Evolutionary conservation across 2,797 vertebrate species (phyloP), one percentile per base, ranked within the genome.

Genomic region (Anguilla anguilla): DNA sequence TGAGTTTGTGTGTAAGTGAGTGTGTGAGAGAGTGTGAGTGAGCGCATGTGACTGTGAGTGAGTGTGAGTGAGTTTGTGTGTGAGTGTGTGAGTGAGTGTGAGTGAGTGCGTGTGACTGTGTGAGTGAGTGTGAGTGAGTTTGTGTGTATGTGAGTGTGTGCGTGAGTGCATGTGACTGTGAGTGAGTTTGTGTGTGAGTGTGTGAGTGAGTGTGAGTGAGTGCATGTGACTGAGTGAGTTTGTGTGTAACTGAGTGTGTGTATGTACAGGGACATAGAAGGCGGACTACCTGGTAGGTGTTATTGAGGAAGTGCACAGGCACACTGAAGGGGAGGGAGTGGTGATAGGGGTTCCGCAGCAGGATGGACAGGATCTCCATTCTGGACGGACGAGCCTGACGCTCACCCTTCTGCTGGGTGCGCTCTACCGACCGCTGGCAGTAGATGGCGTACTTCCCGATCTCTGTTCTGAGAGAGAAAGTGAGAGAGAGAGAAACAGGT

Each of bases 401-500:
- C 89, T 98, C 97, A 1, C 98, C 98, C 0, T 97, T 98, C 94
- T 97, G 97, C 92, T 98, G 98, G 0, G 97, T 98, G 53, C 98
- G 96, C 92, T 99, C 97, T 90, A 99, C 94, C 0, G 98, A 99
- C 67, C 99, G 96, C 93, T 99, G 98, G 93, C 99, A 99, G 90
- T 99, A 99, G 92, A 99, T 97, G 86, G 98, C 97, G 0, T 99
- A 99, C 93, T 99, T 99, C 87, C 98, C 99, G 93, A 98, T 97
- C 94, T 99, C 98, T 11, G 97, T 98, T 93, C 99, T 99, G 92
- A 59, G 7, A 87, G 28, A 79, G 87, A 64, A 7, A 69, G 64
- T 7, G 0, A 9, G 4, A 91, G 2, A 61, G 67, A 74, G 19
- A 81, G 6, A 74, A 4, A 84, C 64, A 28, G 64, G 10, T 28